Conservation (phyloP, 2,888 invertebrate species). For the Pterostichus niger region DNA sequence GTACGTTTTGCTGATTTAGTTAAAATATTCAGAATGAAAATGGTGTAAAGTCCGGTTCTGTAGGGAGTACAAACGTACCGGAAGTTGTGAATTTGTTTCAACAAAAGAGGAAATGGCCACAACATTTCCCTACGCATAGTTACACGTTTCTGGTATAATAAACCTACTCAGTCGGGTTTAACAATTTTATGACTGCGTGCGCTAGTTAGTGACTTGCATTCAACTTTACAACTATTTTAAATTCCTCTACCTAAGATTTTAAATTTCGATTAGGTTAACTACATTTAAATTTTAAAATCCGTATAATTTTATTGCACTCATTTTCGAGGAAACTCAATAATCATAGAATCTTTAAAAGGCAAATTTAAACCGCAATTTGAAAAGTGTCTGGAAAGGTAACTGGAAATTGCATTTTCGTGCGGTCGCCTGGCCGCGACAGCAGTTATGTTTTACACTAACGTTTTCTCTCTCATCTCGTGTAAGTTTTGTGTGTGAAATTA, state of each 20-base stretch:
- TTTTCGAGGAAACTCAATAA: too few species aligned
- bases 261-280: neutral
- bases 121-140: conserved; percentile 7
- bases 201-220: neutral
- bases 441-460: too few species aligned
- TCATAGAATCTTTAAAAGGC: too few species aligned
- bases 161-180: neutral
- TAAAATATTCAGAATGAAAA: neutral
- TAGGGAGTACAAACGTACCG: neutral
- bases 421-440: too few species aligned
- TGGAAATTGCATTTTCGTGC: too few species aligned
- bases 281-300: neutral
- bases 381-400: too few species aligned
- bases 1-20: neutral
- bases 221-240: neutral
- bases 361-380: too few species aligned
- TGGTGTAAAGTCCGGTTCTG: neutral
- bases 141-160: conserved; percentile 4
- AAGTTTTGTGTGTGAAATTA: conserved; percentile 3
- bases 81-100: neutral
- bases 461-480: too few species aligned
- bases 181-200: neutral
- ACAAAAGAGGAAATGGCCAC: conserved; percentile 4
- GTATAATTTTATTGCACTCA: neutral
- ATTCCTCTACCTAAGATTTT: neutral